Evolutionary conservation across 2,797 vertebrate species (phyloP).

Genomic region (Threskiornis aethiopicus): DNA sequence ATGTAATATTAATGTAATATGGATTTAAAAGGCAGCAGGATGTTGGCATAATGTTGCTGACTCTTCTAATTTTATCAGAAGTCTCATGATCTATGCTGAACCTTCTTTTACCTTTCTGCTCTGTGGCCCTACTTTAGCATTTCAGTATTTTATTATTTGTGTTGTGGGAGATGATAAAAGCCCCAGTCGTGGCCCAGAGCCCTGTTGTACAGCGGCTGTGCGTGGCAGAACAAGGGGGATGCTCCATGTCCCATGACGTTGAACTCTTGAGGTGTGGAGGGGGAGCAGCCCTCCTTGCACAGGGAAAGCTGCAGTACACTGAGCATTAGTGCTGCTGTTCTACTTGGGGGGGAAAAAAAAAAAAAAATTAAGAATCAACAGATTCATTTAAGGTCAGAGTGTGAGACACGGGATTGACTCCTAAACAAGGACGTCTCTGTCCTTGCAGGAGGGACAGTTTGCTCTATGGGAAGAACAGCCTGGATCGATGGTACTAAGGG

Average conservation of each 20-base stretch:
- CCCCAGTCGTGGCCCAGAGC: neutral
- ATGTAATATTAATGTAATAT: slow-evolving; percentile 27
- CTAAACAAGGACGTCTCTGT: neutral
- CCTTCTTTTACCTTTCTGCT: neutral
- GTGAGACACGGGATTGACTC: neutral
- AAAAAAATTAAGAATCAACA: accelerated
- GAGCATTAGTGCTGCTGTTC: neutral
- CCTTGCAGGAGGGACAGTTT: neutral
- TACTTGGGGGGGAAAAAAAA: no score
- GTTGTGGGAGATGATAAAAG: neutral
- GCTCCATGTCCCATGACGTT: accelerated
- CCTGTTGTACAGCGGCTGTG: accelerated
- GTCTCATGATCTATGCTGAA: neutral
- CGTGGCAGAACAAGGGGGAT: neutral
- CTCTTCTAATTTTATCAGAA: neutral
- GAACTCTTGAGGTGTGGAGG: neutral
- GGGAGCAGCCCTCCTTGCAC: neutral
- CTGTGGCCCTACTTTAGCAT: accelerated
- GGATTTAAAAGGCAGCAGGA: neutral
- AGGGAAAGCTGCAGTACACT: accelerated
- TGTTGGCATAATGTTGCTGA: slow-evolving; percentile 11
- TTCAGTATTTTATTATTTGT: neutral
- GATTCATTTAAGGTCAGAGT: neutral
- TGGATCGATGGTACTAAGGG: accelerated
- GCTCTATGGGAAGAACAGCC: neutral